phyloP scores from a whole-genome alignment of 2,797 vertebrate species.

The Podarcis lilfordi region DNA sequence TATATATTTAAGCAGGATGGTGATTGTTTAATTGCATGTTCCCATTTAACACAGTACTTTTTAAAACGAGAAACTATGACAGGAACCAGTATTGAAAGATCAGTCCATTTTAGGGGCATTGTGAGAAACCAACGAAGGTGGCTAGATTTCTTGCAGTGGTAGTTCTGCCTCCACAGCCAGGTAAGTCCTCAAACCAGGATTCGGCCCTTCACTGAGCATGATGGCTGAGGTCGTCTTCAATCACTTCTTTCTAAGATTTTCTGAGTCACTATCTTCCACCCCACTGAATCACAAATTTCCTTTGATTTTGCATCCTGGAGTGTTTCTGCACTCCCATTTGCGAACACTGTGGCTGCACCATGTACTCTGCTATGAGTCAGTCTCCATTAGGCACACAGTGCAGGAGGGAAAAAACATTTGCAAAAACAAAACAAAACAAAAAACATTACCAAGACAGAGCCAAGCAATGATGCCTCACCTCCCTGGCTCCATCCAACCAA shows the following conservation, averaged over 20 bases:
- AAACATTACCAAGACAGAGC: neutral
- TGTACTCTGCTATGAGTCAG: neutral
- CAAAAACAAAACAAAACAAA: fast-evolving
- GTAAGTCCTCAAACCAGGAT: neutral
- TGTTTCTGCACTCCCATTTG: neutral
- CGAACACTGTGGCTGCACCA: neutral
- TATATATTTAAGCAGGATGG: neutral
- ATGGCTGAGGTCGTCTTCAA: neutral
- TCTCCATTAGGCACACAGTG: neutral
- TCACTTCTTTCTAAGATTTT: neutral
- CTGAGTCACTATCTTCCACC: neutral
- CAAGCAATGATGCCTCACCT: neutral
- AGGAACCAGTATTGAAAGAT: no score
- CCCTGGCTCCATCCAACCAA: neutral
- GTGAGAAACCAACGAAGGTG: neutral
- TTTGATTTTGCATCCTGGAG: no score
- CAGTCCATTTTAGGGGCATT: no score
- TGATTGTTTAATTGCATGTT: neutral
- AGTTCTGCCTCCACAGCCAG: neutral
- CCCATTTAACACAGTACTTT: neutral
- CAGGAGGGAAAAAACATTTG: neutral
- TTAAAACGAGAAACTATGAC: no score
- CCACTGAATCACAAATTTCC: neutral
- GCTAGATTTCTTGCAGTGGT: neutral
- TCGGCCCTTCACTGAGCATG: no score